Base-by-base conservation (phyloP, 2,797 vertebrate genomes). In the Cyprinodon diabolis region DNA sequence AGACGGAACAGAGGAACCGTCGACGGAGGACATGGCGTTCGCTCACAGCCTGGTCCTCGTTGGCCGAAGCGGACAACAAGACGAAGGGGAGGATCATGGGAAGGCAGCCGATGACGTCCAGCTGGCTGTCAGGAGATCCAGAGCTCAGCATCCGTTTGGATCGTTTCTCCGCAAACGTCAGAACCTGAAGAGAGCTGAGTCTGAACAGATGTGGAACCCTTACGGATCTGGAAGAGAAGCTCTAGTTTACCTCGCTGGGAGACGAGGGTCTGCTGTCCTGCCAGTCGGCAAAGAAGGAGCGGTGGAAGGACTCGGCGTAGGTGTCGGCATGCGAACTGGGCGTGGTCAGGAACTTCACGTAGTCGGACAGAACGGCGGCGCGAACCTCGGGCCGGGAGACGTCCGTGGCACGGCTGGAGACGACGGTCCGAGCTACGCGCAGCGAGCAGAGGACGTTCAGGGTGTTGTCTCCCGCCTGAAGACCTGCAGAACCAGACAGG, bases 291-390 rank as follows among this genome's bases (percentile, higher is more conserved):
- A 94, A 94, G 82, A 95, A 94, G 0, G 89, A 86, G 19, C 93
- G 82, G 79, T 94, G 93, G 77, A 43, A 93, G 52, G 93, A 94
- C 81, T 95, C 94, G 0, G 94, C 93, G 12, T 94, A 94, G 30
- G 92, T 91, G 87, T 94, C 93, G 0, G 15, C 15, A 60, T 94
- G 93, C 1, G 86, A 81, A 3, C 85, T 66, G 1, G 90, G 89
- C 0, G 80, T 87, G 1, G 92, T 94, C 90, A 95, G 69, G 76
- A 94, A 95, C 4, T 23, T 30, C 2, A 93, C 74, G 23, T 94
- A 94, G 72, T 94, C 91, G 0, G 83, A 72, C 6, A 94, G 84
- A 0, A 94, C 92, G 1, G 84, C 82, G 0, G 83, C 91, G 2
- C 90, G 82, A 1, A 92, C 91, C 0, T 71, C 84, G 0, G 84